These are phyloP conservation scores for Steatornis caripensis DNA, from an alignment of 2,113 vertebrate genomes.

Conservation along the genomic window DNA sequence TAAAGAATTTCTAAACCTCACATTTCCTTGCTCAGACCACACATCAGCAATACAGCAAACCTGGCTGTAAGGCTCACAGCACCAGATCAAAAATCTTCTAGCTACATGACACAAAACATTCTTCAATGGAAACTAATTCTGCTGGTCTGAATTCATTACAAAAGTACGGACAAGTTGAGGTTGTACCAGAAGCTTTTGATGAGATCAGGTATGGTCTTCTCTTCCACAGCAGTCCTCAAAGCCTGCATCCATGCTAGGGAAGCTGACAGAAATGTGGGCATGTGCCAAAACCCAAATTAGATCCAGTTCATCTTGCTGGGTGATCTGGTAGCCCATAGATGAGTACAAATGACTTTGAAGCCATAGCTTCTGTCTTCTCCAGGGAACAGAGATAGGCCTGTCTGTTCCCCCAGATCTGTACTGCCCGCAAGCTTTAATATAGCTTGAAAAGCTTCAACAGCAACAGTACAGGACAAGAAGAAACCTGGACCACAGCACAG, in stretches of 20 bases:
- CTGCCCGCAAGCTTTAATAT: background rate
- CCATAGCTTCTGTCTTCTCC: background rate
- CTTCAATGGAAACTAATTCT: background rate
- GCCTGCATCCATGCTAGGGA: background rate
- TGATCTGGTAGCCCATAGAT: background rate
- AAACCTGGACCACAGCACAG: background rate
- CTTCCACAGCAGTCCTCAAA: background rate
- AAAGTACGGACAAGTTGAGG: background rate
- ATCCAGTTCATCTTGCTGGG: background rate
- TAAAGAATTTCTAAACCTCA: background rate
- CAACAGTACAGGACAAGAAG: background rate
- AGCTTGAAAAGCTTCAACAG: background rate
- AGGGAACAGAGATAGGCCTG: background rate
- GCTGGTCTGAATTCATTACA: background rate
- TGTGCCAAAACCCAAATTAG: background rate
- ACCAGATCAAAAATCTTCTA: background rate
- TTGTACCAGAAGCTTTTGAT: background rate
- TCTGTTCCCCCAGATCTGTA: background rate
- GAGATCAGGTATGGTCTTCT: background rate
- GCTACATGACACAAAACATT: background rate
- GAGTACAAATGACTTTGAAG: background rate
- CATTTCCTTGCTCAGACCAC: background rate
- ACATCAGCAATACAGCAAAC: background rate
- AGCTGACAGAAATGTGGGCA: background rate
- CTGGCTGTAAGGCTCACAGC: background rate